Base-by-base conservation (phyloP, 2,888 invertebrate genomes). In the Theristus sp. region DNA sequence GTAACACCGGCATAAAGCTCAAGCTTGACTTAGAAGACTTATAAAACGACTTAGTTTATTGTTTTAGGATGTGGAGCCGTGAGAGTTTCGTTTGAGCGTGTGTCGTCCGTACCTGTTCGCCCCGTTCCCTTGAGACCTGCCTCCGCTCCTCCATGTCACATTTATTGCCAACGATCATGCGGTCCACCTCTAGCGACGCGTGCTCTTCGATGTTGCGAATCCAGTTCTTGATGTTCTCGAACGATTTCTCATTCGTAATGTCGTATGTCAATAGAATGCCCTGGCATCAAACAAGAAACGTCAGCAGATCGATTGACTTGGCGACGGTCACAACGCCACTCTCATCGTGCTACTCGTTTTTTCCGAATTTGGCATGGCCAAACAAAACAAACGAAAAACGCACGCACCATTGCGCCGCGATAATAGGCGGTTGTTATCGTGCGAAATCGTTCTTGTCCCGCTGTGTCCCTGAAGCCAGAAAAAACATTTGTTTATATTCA, bases 361-460 rank as follows among this genome's bases (percentile, higher is more conserved):
- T n/a, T n/a, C n/a, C 38, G 38, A 38, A 38, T 13, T 6, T 38
- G 38, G 17, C 17, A 38, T 17, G 38, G 38, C 17, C 38, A 49
- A 24, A 49, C 3, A 38, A 38, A 38, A 38, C 38, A 38, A 13
- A 38, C 38, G 38, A 38, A 20, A n/a, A n/a, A n/a, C n/a, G n/a
- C n/a, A 38, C 57, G n/a, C 22, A 1, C 94, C 94, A 56, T 94
- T 57, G 94, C 94, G 57, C 94, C 94, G 69, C 94, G 83, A 78
- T 94, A 94, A 75, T 94, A 94, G n/a, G 94, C 93, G 63, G 93
- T 94, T 61, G 94, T 94, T 69, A 94, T 94, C 66, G 94, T 94
- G 68, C 93, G 83, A 80, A 94, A 94, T 73, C 94, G 81, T 77
- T 94, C 94, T 77, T 94, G 94, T 2, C 59, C 59, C 29, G 59